These are phyloP conservation scores for Brachyrhaphis roseni DNA, from an alignment of 2,797 vertebrate species.

Conservation along the genomic window DNA sequence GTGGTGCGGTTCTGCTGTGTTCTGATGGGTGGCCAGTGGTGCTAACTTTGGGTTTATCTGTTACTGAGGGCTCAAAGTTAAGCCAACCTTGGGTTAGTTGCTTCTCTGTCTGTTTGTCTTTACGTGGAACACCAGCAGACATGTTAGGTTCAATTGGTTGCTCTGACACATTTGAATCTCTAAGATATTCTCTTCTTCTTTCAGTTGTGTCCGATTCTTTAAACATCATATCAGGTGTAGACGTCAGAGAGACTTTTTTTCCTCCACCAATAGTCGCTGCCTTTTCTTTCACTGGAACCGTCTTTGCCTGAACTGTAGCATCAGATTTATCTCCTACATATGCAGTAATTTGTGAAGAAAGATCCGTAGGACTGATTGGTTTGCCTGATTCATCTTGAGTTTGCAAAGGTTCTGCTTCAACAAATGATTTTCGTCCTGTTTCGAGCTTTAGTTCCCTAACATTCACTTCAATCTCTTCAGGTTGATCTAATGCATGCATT, in stretches of 20 bases:
- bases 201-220: not conserved
- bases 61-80: constrained; percentile 58
- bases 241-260: not conserved
- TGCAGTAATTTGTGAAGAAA: not conserved
- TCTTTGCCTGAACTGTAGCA: constrained; percentile 10
- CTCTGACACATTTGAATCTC: not conserved
- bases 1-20: not conserved
- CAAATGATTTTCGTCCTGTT: not conserved
- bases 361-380: not conserved
- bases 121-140: not conserved
- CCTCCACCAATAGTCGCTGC: not conserved
- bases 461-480: not conserved
- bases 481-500: not conserved
- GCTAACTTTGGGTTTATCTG: constrained; percentile 43
- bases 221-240: not conserved
- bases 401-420: not conserved
- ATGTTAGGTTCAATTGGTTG: not conserved
- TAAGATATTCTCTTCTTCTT: not conserved
- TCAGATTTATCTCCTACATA: not conserved
- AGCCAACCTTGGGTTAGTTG: constrained; percentile 5
- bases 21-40: not conserved
- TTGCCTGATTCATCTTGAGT: constrained; percentile 1
- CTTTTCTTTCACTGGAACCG: not conserved
- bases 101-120: not conserved
- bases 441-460: constrained; percentile 11